Conservation (phyloP, 2,797 vertebrate species). For the Myotis myotis region DNA sequence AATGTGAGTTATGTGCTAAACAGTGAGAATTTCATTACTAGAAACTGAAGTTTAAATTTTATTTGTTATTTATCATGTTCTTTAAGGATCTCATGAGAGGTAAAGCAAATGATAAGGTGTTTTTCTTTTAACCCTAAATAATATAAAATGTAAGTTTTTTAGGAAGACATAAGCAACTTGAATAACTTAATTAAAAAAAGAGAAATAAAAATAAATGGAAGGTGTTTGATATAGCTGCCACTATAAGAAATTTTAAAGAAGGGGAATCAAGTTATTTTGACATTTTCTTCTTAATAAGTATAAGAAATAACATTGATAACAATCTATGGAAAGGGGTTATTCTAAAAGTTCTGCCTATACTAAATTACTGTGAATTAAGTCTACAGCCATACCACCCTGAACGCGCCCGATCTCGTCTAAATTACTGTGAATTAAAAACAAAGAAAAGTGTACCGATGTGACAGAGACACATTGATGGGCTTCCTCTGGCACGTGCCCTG, state of each 20-base stretch:
- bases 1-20: not conserved
- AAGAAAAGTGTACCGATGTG: not conserved
- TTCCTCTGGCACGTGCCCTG: too few species aligned
- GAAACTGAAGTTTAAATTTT: slow-evolving; percentile 13
- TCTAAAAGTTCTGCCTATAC: not conserved
- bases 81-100: not conserved
- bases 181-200: not conserved
- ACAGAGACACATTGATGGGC: too few species aligned
- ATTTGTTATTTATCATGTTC: slow-evolving; percentile 3
- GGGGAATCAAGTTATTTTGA: not conserved
- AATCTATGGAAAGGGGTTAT: not conserved
- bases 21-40: not conserved
- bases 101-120: not conserved
- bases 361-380: not conserved
- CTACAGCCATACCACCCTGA: too few species aligned
- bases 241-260: not conserved
- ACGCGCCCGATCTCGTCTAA: too few species aligned
- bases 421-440: not conserved
- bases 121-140: not conserved
- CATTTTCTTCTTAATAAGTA: slow-evolving; percentile 5
- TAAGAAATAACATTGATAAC: not conserved
- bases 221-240: not conserved
- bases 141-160: not conserved
- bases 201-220: slow-evolving; percentile 17
- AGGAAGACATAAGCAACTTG: not conserved